These are phyloP conservation scores for Netelia virgata DNA, from an alignment of 2,888 invertebrate genomes.

Conservation along the genomic window DNA sequence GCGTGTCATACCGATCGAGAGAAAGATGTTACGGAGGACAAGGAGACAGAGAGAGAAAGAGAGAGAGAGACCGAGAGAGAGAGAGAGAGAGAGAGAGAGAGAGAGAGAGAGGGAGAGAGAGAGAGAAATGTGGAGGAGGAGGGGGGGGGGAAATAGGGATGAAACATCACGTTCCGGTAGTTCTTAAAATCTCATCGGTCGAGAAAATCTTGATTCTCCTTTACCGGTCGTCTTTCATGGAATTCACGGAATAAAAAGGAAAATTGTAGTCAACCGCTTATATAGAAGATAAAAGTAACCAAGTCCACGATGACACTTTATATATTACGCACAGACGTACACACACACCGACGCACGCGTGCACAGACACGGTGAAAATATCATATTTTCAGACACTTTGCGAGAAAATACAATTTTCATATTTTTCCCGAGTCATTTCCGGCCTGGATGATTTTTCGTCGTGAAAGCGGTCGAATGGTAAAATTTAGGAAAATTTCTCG, in stretches of 20 bases:
- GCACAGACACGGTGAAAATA: background rate
- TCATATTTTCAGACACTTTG: conserved; percentile 24
- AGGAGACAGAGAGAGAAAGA: too few species aligned
- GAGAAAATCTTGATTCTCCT: too few species aligned
- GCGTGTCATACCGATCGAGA: background rate
- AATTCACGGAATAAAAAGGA: conserved; percentile 9
- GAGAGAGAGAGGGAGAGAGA: too few species aligned
- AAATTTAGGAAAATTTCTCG: conserved; percentile 17
- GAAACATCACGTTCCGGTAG: background rate
- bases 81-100: too few species aligned
- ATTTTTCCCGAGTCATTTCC: conserved; percentile 36
- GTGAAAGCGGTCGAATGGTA: conserved; percentile 14
- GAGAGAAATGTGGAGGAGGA: too few species aligned
- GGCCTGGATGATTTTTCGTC: background rate
- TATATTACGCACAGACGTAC: background rate
- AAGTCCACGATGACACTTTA: background rate
- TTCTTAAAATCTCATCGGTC: conserved; percentile 7
- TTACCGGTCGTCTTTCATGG: conserved; percentile 9
- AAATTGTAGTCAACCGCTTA: background rate
- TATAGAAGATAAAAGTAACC: background rate
- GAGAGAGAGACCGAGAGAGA: too few species aligned
- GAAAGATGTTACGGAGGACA: too few species aligned
- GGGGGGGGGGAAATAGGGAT: too few species aligned
- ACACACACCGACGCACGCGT: background rate
- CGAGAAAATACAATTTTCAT: conserved; percentile 11